These are phyloP conservation scores for Drosophila parabipectinata DNA, from an alignment of 1,140 invertebrate species.

Conservation along the genomic window DNA sequence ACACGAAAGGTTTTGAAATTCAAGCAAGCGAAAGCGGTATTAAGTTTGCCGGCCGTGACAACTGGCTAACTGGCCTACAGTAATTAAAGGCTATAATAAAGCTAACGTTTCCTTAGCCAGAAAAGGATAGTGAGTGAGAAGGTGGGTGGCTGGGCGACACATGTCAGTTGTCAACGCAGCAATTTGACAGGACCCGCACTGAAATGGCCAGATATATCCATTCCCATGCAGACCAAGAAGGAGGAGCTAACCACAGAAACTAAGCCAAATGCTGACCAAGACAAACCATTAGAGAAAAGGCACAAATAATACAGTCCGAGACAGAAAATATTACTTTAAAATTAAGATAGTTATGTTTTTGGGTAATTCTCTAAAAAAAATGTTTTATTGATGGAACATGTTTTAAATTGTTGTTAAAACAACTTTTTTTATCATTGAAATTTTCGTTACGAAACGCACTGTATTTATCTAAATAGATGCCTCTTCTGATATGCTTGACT, in stretches of 20 bases:
- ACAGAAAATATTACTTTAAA: not conserved
- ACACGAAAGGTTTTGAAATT: slow-evolving; percentile 69
- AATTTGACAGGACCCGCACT: slow-evolving; percentile 56
- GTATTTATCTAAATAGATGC: slow-evolving; percentile 14
- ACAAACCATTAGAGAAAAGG: slow-evolving; percentile 15
- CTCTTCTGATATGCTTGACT: slow-evolving; percentile 23
- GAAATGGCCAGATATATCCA: slow-evolving; percentile 25
- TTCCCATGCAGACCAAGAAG: slow-evolving; percentile 18
- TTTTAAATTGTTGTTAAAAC: too few relatives aligned
- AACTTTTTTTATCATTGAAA: not conserved
- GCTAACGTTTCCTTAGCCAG: slow-evolving; percentile 37
- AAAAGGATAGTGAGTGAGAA: not conserved
- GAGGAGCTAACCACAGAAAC: slow-evolving; percentile 34
- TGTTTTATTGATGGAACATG: too few relatives aligned
- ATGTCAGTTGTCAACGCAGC: slow-evolving; percentile 76
- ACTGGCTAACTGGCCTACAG: slow-evolving; percentile 55
- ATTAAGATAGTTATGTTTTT: not conserved
- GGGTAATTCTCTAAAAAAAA: not conserved
- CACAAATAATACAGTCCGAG: slow-evolving; percentile 5
- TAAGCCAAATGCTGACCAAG: slow-evolving; percentile 42
- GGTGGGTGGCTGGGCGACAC: slow-evolving; percentile 29
- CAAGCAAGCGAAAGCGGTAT: slow-evolving; percentile 58
- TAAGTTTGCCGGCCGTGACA: slow-evolving; percentile 62
- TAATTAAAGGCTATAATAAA: slow-evolving; percentile 75
- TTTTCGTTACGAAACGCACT: slow-evolving; percentile 7